A percentile compares a stretch with the other conserved stretches of the same genome.
These are phyloP conservation scores for Uropsilus gracilis DNA, from an alignment of 2,113 vertebrate genomes.

Conservation along the genomic window DNA sequence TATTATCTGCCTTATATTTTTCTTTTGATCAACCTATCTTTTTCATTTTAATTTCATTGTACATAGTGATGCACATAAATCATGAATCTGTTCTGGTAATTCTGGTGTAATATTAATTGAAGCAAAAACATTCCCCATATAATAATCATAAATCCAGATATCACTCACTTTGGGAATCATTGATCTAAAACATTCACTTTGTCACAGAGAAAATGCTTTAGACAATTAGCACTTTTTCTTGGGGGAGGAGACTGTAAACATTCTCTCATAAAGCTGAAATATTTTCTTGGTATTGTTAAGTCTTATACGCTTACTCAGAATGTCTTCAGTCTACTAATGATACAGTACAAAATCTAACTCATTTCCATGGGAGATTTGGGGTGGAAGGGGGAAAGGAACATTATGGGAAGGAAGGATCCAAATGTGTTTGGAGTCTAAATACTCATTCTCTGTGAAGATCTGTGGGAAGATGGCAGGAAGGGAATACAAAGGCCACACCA, in stretches of 20 bases:
- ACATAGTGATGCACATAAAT: neutral
- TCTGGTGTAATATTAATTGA: slow-evolving; percentile 5
- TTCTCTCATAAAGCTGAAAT: neutral
- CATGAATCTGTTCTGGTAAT: neutral
- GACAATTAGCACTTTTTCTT: neutral
- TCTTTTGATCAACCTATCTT: neutral
- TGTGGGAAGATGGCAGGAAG: neutral
- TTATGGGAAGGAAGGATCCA: neutral
- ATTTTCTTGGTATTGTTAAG: neutral
- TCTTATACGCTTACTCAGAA: neutral
- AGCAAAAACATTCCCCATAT: neutral
- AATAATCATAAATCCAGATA: neutral
- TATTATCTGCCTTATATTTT: neutral
- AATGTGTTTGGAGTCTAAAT: neutral
- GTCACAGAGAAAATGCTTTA: neutral
- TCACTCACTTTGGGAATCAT: neutral
- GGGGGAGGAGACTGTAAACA: neutral
- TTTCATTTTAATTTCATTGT: neutral
- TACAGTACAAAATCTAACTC: neutral
- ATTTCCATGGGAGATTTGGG: neutral
- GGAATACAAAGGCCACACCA: neutral
- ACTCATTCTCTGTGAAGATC: neutral
- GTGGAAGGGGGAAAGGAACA: neutral
- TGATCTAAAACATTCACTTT: neutral
- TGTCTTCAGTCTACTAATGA: neutral